Evolutionary conservation across 2,113 vertebrate species (phyloP).

Genomic region (Dipodomys stephensi): DNA sequence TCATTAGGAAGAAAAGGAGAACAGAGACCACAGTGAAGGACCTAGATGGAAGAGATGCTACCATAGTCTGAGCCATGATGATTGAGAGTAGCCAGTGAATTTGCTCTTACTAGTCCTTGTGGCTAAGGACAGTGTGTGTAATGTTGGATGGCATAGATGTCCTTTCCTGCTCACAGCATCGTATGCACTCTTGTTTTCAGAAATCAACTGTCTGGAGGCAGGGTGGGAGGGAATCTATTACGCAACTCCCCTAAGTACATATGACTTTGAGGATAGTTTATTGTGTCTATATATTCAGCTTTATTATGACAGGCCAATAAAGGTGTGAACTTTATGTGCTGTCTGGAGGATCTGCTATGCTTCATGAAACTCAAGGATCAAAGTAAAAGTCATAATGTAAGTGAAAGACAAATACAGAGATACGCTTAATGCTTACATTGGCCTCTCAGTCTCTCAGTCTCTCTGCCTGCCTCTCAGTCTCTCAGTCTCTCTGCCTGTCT

Average conservation of each 20-base stretch:
- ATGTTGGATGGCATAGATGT: background rate
- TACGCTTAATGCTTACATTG: background rate
- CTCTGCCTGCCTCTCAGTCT: background rate
- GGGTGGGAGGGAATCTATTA: rapidly evolving
- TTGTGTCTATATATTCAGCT: background rate
- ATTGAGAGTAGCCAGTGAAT: background rate
- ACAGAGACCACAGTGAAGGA: background rate
- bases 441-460: background rate
- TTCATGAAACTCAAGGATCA: background rate
- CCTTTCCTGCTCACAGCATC: background rate
- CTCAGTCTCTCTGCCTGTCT: background rate
- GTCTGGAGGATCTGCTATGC: background rate
- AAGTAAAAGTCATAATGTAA: background rate
- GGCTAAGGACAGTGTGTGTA: background rate
- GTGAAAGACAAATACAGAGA: background rate
- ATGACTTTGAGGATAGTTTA: background rate
- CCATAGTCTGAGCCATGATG: background rate
- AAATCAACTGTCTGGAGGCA: background rate
- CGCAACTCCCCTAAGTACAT: background rate
- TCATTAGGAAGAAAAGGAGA: background rate
- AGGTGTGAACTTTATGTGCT: background rate
- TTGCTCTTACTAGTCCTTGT: background rate
- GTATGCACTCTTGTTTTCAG: background rate
- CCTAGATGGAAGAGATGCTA: background rate
- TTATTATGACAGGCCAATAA: background rate